phyloP scores from a whole-genome alignment of 2,797 vertebrate species.

The Tokudaia tokunoshimensis region DNA sequence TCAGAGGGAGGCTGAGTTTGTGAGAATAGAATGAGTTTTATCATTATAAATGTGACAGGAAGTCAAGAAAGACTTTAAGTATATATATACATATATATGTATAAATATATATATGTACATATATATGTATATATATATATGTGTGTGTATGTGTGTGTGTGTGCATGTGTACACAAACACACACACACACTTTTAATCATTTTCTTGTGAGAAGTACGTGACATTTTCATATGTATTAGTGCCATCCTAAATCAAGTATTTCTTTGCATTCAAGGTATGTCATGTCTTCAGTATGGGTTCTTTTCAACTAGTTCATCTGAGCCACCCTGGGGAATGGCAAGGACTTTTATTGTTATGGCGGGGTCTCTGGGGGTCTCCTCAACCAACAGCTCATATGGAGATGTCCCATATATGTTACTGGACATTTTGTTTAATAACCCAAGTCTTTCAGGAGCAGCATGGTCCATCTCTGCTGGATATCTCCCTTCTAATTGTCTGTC shows the following conservation, averaged over 20 bases:
- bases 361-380: background rate
- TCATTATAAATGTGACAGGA: background rate
- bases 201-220: slow-evolving; percentile 32
- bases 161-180: background rate
- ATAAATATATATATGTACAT: too few relatives aligned
- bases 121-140: too few relatives aligned
- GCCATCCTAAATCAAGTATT: background rate
- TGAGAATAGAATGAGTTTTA: background rate
- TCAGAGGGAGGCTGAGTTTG: background rate
- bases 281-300: background rate
- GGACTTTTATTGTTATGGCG: background rate
- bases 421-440: background rate
- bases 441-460: too few relatives aligned
- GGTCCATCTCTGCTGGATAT: too few relatives aligned
- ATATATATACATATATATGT: too few relatives aligned
- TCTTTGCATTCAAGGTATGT: background rate
- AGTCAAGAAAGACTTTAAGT: background rate
- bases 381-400: too few relatives aligned
- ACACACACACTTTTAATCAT: background rate
- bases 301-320: background rate
- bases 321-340: background rate
- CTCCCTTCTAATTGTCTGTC: background rate
- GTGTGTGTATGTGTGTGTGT: too few relatives aligned
- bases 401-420: background rate
- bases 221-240: slow-evolving; percentile 11